Evolutionary conservation across 1,140 invertebrate species (phyloP), one percentile per base, ranked within the genome.

Genomic region (Drosophila malerkotliana): DNA sequence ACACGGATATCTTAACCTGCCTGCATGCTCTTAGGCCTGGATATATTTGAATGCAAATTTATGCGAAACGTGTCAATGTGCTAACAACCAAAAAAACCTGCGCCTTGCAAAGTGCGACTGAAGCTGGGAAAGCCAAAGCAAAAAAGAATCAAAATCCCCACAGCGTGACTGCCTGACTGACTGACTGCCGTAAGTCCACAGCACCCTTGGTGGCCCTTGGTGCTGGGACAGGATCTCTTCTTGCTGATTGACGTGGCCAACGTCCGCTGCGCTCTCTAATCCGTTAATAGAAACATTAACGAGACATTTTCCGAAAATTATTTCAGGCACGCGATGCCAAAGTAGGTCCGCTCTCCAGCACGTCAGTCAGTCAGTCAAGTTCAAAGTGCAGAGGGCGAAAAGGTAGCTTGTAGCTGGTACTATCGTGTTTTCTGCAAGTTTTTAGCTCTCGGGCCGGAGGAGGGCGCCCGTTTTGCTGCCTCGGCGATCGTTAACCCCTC

Each of bases 221-320:
- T 37, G 12, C 34, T 34, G 44, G 53, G 30, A 24, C 49, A 8
- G 12, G 21, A 15, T 47, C 34, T 9, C 15, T 61, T 21, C 66
- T 51, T 72, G 41, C 69, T 78, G 82, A 78, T 78, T 84, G 81
- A 84, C 81, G 56, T 67, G 81, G 61, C 82, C 64, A 63, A 54
- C 74, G 64, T 63, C 81, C 74, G 71, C 55, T 69, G 66, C 66
- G 49, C 73, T 61, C 79, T 87, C 79, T 91, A 91, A 91, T 91
- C 90, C 85, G 81, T 91, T 91, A 91, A 91, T 91, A 90, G 89
- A 91, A 91, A 91, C 89, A 91, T 91, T 91, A 91, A 89, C 76
- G 79, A 83, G 77, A 72, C 77, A 88, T 88, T 88, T 87, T 88
- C 81, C 55, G 76, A 88, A 88, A 88, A 88, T 88, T 88, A 88